Conservation (phyloP, 2,113 vertebrate genomes). For the Sylvilagus bachmani region DNA sequence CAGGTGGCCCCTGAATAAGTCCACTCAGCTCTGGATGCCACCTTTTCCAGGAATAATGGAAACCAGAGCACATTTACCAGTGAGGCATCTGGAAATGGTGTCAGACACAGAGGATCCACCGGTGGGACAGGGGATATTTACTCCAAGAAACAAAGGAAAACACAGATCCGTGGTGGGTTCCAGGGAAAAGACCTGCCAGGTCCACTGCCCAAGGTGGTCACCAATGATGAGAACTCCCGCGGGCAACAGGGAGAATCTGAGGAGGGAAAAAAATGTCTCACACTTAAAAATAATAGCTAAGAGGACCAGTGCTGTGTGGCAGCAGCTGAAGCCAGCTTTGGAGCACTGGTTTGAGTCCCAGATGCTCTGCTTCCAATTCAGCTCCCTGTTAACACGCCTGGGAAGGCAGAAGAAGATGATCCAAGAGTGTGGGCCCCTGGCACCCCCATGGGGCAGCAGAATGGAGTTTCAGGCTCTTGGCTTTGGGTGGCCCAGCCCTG, state of each 20-base stretch:
- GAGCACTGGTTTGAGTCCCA: no score
- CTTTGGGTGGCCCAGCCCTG: no score
- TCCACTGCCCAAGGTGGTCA: rapidly evolving
- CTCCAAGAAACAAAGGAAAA: not conserved
- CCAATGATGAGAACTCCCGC: no score
- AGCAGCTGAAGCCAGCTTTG: no score
- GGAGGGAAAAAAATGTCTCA: not conserved
- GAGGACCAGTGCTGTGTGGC: no score
- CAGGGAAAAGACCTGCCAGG: not conserved
- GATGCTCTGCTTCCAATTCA: no score
- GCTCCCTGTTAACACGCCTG: no score
- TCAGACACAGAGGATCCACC: not conserved
- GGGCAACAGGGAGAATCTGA: not conserved
- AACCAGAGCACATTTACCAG: not conserved
- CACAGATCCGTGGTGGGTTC: not conserved
- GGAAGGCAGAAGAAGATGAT: no score
- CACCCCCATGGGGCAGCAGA: no score
- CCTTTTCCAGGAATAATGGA: not conserved
- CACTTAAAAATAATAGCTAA: not conserved
- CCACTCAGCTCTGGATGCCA: not conserved
- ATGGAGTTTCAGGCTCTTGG: no score
- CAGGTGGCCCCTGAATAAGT: no score
- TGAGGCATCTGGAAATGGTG: not conserved
- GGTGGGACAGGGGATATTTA: not conserved
- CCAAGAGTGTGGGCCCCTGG: no score